Base-by-base conservation (phyloP, 2,888 invertebrate species). In the Phalangium opilio region DNA sequence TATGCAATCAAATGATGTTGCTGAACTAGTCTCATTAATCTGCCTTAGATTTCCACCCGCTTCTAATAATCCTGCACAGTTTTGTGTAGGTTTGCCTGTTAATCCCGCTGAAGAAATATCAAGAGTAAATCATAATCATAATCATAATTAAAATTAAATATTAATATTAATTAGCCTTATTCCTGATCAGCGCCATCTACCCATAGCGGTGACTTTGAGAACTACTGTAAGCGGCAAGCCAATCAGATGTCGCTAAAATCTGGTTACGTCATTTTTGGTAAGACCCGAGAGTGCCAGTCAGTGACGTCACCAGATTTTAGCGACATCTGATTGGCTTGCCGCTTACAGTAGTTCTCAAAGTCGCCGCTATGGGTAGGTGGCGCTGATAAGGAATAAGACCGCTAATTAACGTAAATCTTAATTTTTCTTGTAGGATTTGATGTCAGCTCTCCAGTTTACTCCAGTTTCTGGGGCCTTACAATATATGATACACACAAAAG, bases 1-100 rank as follows among this genome's bases (percentile, higher is more conserved):
- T 67, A 67, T 90, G 14, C 67, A 84, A 43, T 78, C 85, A 56
- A 69, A 81, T 52, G 75, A 83, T 64, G 78, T 90, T 0, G 70
- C 78, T 1, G 73, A 74, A 59, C 70, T 89, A 11, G 50, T 83
- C 19, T 68, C 76, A 21, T 64, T 84, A 12, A 66, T 93, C 4
- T 75, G 78, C 60, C 65, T 78, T 59, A 73, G 75, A 36, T 87
- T 87, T 59, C 89, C 87, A 15, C 70, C 75, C 44, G 39, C 52
- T 45, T 46, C 55, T 44, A 50, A 62, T 53, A 52, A 63, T 17
- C 27, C 27, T 4, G 49, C 67, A 59, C 12, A 38, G 14, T 52
- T 44, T 40, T 50, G 50, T 14, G 42, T 27, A 39, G 50, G 50
- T 36, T 41, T 48, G 11, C 41, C 44, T 36, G 42, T 35, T 17